phyloP scores from a whole-genome alignment of 2,797 vertebrate species.

The Microchirus variegatus region DNA sequence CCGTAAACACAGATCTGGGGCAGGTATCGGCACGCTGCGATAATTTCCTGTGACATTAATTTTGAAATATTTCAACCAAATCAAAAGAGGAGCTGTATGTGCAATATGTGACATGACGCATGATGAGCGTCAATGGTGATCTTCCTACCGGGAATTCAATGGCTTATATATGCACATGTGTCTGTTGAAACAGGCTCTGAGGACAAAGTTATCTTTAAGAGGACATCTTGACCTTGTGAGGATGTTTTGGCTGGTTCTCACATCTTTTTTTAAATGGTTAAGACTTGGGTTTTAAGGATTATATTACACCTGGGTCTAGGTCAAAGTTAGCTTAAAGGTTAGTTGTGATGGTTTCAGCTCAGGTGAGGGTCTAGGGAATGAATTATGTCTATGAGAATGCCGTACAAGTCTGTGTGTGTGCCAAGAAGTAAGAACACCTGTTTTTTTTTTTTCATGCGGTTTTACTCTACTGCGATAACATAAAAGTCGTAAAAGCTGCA shows the following conservation, averaged over 20 bases:
- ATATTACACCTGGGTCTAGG: too few relatives aligned
- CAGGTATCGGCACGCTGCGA: conserved; percentile 6
- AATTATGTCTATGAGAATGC: background rate
- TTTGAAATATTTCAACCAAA: background rate
- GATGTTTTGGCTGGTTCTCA: too few relatives aligned
- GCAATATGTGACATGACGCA: background rate
- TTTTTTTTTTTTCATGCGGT: conserved; percentile 1
- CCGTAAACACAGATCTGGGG: background rate
- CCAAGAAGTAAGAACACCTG: conserved; percentile 29
- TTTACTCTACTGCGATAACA: conserved; percentile 14
- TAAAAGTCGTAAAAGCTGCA: conserved; percentile 11
- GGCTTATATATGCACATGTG: too few relatives aligned
- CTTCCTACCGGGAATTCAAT: too few relatives aligned
- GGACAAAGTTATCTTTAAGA: too few relatives aligned
- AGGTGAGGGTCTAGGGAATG: too few relatives aligned
- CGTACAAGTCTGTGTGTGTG: background rate
- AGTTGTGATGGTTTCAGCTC: too few relatives aligned
- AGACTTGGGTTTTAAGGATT: too few relatives aligned
- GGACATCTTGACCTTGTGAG: too few relatives aligned
- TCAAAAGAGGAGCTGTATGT: conserved; percentile 6
- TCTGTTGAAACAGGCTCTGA: too few relatives aligned
- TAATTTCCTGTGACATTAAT: conserved; percentile 1
- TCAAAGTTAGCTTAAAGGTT: too few relatives aligned
- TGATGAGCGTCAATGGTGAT: background rate
- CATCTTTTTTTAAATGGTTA: too few relatives aligned